A percentile compares a stretch with the other conserved stretches of the same genome.
phyloP scores from a whole-genome alignment of 2,888 invertebrate genomes.

The Netelia melanura region DNA sequence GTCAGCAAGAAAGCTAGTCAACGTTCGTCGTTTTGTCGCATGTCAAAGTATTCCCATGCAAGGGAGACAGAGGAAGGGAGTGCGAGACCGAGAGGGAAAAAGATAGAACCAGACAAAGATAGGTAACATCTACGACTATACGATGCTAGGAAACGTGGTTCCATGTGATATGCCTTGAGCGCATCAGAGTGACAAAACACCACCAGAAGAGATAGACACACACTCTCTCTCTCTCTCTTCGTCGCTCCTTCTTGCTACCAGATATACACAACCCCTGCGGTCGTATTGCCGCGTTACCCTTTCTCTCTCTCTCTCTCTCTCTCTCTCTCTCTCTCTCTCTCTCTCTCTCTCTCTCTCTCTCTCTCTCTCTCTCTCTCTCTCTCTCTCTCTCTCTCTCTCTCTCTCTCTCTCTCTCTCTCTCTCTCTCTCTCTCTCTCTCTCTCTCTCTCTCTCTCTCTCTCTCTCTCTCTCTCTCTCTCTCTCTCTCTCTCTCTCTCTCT shows the following conservation, averaged over 20 bases:
- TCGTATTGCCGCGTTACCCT: constrained; percentile 5
- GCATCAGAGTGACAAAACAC: constrained; percentile 40
- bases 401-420: no score
- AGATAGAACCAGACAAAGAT: background rate
- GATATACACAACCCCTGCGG: constrained; percentile 3
- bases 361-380: no score
- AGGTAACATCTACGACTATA: constrained; percentile 4
- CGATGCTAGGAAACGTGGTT: constrained; percentile 39
- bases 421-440: no score
- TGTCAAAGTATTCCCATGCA: constrained; percentile 58
- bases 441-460: no score
- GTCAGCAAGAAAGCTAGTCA: constrained; percentile 70
- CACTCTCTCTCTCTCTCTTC: background rate
- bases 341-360: background rate
- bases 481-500: no score
- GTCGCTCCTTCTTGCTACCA: background rate
- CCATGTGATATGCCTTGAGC: constrained; percentile 48
- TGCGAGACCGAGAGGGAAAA: constrained; percentile 1
- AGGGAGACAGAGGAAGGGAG: constrained; percentile 39
- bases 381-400: no score
- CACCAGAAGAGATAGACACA: constrained; percentile 7
- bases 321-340: background rate
- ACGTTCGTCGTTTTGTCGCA: constrained; percentile 55
- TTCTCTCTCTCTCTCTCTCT: constrained; percentile 20
- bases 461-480: no score